Percentiles rank a stretch among this genome's conserved stretches.
These are phyloP conservation scores for Drosophila setosimentum DNA, from an alignment of 2,888 invertebrate species.

Conservation along the genomic window DNA sequence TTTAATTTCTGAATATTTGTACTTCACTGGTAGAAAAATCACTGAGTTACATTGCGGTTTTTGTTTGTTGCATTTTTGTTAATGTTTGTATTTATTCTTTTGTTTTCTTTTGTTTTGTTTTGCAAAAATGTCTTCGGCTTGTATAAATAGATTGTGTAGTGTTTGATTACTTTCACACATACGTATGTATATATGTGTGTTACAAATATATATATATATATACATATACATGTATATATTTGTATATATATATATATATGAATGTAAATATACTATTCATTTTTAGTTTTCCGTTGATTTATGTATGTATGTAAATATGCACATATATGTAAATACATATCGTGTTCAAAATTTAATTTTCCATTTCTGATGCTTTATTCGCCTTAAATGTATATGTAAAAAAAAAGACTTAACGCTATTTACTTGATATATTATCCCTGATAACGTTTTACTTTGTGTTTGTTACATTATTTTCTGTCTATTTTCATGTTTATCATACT, in stretches of 20 bases:
- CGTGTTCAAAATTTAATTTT: constrained; percentile 45
- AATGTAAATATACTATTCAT: constrained; percentile 30
- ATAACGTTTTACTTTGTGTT: constrained; percentile 74
- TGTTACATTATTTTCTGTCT: constrained; percentile 48
- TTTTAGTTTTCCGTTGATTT: constrained; percentile 7
- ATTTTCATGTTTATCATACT: constrained; percentile 50
- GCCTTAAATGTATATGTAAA: constrained; percentile 57
- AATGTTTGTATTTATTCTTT: constrained; percentile 7
- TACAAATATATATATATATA: constrained; percentile 25
- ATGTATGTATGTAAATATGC: constrained; percentile 41
- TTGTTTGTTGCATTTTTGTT: constrained; percentile 47
- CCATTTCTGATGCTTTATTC: constrained; percentile 59
- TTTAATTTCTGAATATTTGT: constrained; percentile 83
- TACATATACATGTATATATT: constrained; percentile 17
- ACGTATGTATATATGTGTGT: constrained; percentile 18
- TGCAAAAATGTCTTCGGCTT: constrained; percentile 56
- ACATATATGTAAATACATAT: constrained; percentile 38
- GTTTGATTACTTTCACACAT: constrained; percentile 22
- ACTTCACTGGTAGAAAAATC: constrained; percentile 86
- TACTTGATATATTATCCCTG: constrained; percentile 79
- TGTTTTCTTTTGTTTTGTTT: constrained; percentile 35
- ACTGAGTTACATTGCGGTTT: constrained; percentile 84
- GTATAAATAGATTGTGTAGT: constrained; percentile 38
- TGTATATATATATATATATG: constrained; percentile 9
- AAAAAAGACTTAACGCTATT: constrained; percentile 64